Evolutionary conservation across 1,140 invertebrate species (phyloP).

Genomic region (Oscheius sp.): DNA sequence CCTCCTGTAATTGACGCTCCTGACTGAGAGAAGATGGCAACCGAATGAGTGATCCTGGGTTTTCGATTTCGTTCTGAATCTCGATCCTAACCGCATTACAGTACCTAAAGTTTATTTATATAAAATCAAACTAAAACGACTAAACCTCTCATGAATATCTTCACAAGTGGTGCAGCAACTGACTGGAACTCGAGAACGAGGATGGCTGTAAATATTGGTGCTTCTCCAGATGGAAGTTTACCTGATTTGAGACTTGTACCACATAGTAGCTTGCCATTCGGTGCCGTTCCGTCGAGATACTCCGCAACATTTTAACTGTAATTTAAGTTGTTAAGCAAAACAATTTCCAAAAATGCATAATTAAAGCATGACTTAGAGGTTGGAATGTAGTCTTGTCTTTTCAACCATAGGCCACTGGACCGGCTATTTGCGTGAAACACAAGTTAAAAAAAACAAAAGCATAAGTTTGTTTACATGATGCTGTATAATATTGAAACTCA

Average conservation of each 20-base stretch:
- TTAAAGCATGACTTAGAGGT: too few species aligned
- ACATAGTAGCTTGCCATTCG: not conserved
- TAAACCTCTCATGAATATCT: not conserved
- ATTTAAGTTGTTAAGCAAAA: too few species aligned
- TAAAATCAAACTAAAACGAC: not conserved
- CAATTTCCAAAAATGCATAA: not conserved
- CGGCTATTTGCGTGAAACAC: too few species aligned
- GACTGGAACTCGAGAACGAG: not conserved
- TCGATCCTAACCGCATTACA: not conserved
- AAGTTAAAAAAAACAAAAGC: too few species aligned
- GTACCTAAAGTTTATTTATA: not conserved
- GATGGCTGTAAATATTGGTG: not conserved
- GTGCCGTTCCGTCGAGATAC: not conserved
- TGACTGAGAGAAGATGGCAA: not conserved
- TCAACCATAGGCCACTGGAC: too few species aligned
- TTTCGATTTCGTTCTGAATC: not conserved
- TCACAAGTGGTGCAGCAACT: conserved; percentile 1
- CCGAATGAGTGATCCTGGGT: not conserved
- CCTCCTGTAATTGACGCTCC: not conserved
- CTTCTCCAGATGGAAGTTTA: not conserved
- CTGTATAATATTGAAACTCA: too few species aligned
- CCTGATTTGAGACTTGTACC: conserved; percentile 4
- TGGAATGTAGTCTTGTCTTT: too few species aligned
- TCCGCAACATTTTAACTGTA: not conserved
- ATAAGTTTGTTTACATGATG: too few species aligned